Conservation (phyloP, 2,797 vertebrate species). For the Apogon hyalosoma region DNA sequence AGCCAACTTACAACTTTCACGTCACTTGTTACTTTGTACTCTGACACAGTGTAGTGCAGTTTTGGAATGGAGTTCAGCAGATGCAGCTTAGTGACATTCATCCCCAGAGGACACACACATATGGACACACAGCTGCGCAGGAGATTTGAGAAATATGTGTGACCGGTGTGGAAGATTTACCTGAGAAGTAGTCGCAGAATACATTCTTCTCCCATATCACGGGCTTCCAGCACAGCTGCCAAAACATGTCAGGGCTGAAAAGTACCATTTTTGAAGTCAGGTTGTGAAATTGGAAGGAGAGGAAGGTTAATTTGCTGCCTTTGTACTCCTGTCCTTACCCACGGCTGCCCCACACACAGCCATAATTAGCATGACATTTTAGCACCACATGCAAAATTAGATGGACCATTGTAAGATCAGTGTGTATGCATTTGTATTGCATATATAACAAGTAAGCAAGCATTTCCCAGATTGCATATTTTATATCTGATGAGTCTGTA, state of each 20-base stretch:
- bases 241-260: conserved; percentile 32
- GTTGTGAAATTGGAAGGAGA: conserved; percentile 15
- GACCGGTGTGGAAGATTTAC: conserved; percentile 48
- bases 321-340: conserved; percentile 35
- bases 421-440: conserved; percentile 17
- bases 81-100: conserved; percentile 54
- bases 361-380: conserved; percentile 63
- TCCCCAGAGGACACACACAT: conserved; percentile 50
- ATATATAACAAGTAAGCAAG: conserved; percentile 12
- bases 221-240: conserved; percentile 31
- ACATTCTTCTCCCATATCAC: conserved; percentile 5
- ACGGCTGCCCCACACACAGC: conserved; percentile 37
- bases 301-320: conserved; percentile 50
- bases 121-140: conserved; percentile 43
- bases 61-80: conserved; percentile 43
- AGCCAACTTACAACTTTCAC: conserved; percentile 14
- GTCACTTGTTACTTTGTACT: conserved; percentile 48
- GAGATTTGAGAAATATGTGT: conserved; percentile 47
- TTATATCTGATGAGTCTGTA: neutral
- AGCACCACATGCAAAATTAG: conserved; percentile 57
- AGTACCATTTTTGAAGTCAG: conserved; percentile 25
- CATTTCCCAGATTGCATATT: conserved; percentile 1
- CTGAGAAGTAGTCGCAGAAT: conserved; percentile 34
- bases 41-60: conserved; percentile 46
- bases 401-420: conserved; percentile 42